A percentile compares a stretch with the other conserved stretches of the same genome.
These are phyloP conservation scores for Siniperca obscura DNA, from an alignment of 2,797 vertebrate genomes.

Conservation along the genomic window DNA sequence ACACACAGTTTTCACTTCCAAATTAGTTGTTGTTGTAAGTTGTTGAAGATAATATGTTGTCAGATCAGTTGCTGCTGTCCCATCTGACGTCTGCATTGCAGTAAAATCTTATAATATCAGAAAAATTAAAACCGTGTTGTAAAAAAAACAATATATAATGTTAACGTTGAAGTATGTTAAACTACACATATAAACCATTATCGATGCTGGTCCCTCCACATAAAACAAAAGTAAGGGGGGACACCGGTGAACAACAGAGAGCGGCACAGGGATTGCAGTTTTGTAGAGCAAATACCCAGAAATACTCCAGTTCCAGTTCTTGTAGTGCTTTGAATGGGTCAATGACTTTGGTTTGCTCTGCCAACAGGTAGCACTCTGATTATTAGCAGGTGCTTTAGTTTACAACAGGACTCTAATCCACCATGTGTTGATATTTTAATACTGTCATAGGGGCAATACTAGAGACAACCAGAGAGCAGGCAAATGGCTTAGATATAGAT, in stretches of 20 bases:
- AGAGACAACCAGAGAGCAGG: neutral
- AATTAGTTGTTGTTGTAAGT: neutral
- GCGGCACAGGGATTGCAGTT: neutral
- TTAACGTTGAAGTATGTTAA: neutral
- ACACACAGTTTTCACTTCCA: slow-evolving; percentile 1
- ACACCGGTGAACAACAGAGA: neutral
- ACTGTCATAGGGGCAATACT: neutral
- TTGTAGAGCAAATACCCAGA: neutral
- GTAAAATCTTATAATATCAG: neutral
- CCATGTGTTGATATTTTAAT: neutral
- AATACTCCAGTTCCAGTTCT: neutral
- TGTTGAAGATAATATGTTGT: neutral
- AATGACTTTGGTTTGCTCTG: neutral
- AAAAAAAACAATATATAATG: neutral
- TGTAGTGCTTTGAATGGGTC: neutral
- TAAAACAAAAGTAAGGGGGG: neutral
- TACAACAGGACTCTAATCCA: neutral
- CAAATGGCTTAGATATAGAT: neutral
- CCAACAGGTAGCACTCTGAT: neutral
- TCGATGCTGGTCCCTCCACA: neutral
- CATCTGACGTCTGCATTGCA: neutral
- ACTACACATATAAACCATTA: neutral
- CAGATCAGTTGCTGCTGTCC: neutral
- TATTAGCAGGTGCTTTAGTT: neutral
- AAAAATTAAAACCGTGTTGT: neutral